phyloP scores from a whole-genome alignment of 2,797 vertebrate genomes.

The Chrosomus eos region DNA sequence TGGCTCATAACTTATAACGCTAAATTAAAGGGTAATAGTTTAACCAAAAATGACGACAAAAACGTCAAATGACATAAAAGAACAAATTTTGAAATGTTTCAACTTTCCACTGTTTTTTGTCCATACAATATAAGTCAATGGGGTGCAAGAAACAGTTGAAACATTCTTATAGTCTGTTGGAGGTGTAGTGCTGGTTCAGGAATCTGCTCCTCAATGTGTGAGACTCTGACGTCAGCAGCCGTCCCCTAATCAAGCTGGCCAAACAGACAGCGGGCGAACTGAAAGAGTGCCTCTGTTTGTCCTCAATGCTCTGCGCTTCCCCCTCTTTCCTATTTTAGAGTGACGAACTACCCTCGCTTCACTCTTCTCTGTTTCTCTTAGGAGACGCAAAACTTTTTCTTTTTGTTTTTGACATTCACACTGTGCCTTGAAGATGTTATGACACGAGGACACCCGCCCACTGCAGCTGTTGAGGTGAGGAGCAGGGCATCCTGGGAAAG shows the following conservation, averaged over 20 bases:
- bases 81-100: not conserved
- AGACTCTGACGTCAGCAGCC: constrained; percentile 19
- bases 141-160: constrained; percentile 5
- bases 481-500: constrained; percentile 52
- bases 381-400: constrained; percentile 33
- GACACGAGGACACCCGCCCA: constrained; percentile 27
- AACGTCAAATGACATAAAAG: not conserved
- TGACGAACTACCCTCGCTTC: not conserved
- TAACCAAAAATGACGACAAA: not conserved
- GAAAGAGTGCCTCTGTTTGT: constrained; percentile 43
- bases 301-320: constrained; percentile 5
- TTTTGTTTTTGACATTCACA: constrained; percentile 19
- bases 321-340: constrained; percentile 35
- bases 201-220: constrained; percentile 8
- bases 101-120: not conserved
- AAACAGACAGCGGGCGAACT: constrained; percentile 35
- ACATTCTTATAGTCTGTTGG: not conserved
- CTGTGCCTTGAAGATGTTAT: constrained; percentile 40
- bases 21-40: not conserved
- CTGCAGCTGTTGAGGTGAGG: constrained; percentile 52
- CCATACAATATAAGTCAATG: not conserved
- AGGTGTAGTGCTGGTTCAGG: constrained; percentile 4
- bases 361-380: constrained; percentile 44
- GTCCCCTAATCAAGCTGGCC: constrained; percentile 42
- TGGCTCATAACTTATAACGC: not conserved